phyloP scores from a whole-genome alignment of 1,140 invertebrate genomes.

The Caligus rogercresseyi region DNA sequence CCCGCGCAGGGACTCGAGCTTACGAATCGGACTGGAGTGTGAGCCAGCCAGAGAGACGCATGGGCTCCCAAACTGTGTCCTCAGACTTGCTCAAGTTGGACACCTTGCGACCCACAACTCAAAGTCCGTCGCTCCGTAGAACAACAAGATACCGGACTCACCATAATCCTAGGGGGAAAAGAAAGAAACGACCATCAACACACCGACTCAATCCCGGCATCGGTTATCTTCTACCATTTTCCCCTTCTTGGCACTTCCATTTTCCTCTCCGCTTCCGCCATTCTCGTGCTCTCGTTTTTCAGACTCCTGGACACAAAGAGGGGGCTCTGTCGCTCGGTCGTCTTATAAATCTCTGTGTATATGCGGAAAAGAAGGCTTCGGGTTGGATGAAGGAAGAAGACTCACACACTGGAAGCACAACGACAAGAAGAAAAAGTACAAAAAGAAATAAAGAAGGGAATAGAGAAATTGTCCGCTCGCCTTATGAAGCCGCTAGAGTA shows the following conservation, averaged over 20 bases:
- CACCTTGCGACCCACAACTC: slow-evolving; percentile 17
- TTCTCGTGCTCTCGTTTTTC: neutral
- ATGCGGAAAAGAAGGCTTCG: neutral
- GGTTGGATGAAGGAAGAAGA: too few relatives aligned
- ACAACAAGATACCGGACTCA: slow-evolving; percentile 43
- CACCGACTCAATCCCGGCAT: slow-evolving; percentile 35
- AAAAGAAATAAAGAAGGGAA: neutral
- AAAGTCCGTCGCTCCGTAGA: slow-evolving; percentile 15
- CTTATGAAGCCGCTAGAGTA: neutral
- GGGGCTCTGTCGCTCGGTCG: neutral
- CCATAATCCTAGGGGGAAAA: slow-evolving; percentile 62
- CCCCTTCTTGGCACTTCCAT: neutral
- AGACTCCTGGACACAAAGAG: neutral
- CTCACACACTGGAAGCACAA: too few relatives aligned
- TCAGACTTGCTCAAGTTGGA: neutral
- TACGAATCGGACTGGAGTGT: slow-evolving; percentile 2
- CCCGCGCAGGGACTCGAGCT: neutral
- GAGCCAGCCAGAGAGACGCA: slow-evolving; percentile 1
- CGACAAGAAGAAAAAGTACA: too few relatives aligned
- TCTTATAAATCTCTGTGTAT: neutral
- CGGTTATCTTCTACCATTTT: neutral
- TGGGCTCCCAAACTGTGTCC: slow-evolving; percentile 15
- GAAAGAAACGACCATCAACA: slow-evolving; percentile 80
- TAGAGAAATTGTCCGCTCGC: neutral
- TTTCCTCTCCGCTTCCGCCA: neutral